Percentiles rank a stretch among this genome's conserved stretches.
These are phyloP conservation scores for Tupiocoris notatus DNA, from an alignment of 2,888 invertebrate genomes.

Conservation along the genomic window DNA sequence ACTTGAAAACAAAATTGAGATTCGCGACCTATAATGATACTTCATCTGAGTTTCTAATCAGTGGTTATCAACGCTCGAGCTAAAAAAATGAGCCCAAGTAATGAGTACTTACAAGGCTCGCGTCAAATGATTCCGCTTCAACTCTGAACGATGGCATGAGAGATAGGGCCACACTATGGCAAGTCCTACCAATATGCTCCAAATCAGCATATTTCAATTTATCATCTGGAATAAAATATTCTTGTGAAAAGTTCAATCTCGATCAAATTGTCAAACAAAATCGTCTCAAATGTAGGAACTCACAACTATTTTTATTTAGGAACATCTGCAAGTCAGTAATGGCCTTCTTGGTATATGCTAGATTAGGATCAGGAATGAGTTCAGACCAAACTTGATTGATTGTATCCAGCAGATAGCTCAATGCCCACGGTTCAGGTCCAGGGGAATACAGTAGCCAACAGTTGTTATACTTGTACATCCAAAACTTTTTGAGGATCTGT, in stretches of 20 bases:
- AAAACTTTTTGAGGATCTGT: conserved; percentile 25
- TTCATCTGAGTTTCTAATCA: not conserved
- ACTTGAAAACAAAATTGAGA: not conserved
- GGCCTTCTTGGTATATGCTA: not conserved
- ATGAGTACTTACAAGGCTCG: conserved; percentile 26
- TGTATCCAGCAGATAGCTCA: conserved; percentile 5
- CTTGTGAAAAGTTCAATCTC: too few relatives aligned
- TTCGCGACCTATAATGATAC: not conserved
- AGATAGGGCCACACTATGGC: conserved; percentile 10
- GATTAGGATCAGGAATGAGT: not conserved
- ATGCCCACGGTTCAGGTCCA: conserved; percentile 17
- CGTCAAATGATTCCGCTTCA: conserved; percentile 14
- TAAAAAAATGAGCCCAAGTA: too few relatives aligned
- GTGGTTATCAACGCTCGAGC: too few relatives aligned
- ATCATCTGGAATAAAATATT: conserved; percentile 9
- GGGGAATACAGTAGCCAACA: conserved; percentile 16
- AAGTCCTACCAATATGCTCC: conserved; percentile 6
- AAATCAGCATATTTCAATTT: conserved; percentile 4
- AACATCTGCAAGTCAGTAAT: not conserved
- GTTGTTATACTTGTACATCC: not conserved
- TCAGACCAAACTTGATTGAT: not conserved
- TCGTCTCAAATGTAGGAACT: not conserved
- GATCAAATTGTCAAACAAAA: not conserved
- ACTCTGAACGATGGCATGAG: conserved; percentile 2
- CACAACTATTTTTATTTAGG: not conserved